Percentiles rank a stretch among this genome's conserved stretches.
These are phyloP conservation scores for Drosophila paulistorum DNA, from an alignment of 1,140 invertebrate genomes.

Conservation along the genomic window DNA sequence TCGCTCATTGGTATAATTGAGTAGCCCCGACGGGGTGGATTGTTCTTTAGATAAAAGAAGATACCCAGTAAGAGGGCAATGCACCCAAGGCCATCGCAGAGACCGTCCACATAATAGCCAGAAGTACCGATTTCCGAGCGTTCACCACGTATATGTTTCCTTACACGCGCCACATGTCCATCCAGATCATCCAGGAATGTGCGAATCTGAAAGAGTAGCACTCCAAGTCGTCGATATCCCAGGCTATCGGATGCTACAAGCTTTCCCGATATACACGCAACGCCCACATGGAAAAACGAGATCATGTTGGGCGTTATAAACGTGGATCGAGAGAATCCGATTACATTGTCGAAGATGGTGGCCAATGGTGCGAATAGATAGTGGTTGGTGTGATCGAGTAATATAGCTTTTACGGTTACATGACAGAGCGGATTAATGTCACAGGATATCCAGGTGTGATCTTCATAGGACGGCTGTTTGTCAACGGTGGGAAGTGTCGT, in stretches of 20 bases:
- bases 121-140: slow-evolving; percentile 88
- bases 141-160: slow-evolving; percentile 88
- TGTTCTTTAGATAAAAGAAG: slow-evolving; percentile 87
- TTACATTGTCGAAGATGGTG: slow-evolving; percentile 86
- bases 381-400: slow-evolving; percentile 90
- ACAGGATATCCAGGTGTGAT: slow-evolving; percentile 86
- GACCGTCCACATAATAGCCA: slow-evolving; percentile 89
- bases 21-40: slow-evolving; percentile 88
- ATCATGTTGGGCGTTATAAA: slow-evolving; percentile 91
- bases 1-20: slow-evolving; percentile 85
- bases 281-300: slow-evolving; percentile 88
- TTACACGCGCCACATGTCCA: slow-evolving; percentile 89
- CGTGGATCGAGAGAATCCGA: slow-evolving; percentile 85
- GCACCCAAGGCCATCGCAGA: slow-evolving; percentile 89
- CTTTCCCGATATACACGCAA: slow-evolving; percentile 88
- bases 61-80: slow-evolving; percentile 87
- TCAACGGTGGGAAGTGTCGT: slow-evolving; percentile 57
- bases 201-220: slow-evolving; percentile 89
- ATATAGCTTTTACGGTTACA: slow-evolving; percentile 89
- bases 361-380: slow-evolving; percentile 90
- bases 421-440: slow-evolving; percentile 88
- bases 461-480: slow-evolving; percentile 83
- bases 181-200: slow-evolving; percentile 92
- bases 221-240: slow-evolving; percentile 87
- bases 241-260: slow-evolving; percentile 88